Evolutionary conservation across 2,797 vertebrate genomes (phyloP), one percentile per base, ranked within the genome.

Genomic region (Steatocranus sp.): DNA sequence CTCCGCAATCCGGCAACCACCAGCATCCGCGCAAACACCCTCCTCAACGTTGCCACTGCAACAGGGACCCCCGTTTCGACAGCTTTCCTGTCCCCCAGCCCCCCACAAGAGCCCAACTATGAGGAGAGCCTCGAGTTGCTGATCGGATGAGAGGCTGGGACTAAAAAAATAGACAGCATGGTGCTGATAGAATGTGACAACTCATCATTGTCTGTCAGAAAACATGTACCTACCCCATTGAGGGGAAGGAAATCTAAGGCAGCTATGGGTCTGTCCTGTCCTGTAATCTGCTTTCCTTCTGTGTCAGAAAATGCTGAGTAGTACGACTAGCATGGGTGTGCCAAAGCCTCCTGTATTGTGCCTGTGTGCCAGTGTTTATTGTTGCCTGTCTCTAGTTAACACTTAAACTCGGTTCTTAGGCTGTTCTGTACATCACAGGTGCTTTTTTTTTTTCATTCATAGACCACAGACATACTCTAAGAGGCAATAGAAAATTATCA

Each of bases 91-190:
- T 96, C 98, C 94, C 96, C 97, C 95, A 98, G 97, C 96, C 96
- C 97, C 58, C 97, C 97, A 0, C 97, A 97, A 83, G 97, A 98
- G 86, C 96, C 97, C 95, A 97, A 95, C 96, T 97, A 97, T 88
- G 98, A 98, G 94, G 98, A 98, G 96, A 97, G 97, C 95, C 97
- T 98, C 96, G 98, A 98, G 96, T 97, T 98, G 97, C 96, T 98
- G 96, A 98, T 95, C 56, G 94, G 94, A 88, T 94, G 90, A 94
- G 78, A 80, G 68, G 80, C 83, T 61, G 86, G 82, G 78, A 88
- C 83, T 87, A 76, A 15, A 36, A 68, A 82, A 82, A 81, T 41
- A 73, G 83, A 94, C 90, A 85, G 90, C 89, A 81, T 17, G 81
- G 89, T 81, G 92, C 89, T 86, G 91, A 91, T 88, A 90, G 94